Evolutionary conservation across 2,888 invertebrate genomes (phyloP).

Genomic region (Thysanoteuthis rhombus): DNA sequence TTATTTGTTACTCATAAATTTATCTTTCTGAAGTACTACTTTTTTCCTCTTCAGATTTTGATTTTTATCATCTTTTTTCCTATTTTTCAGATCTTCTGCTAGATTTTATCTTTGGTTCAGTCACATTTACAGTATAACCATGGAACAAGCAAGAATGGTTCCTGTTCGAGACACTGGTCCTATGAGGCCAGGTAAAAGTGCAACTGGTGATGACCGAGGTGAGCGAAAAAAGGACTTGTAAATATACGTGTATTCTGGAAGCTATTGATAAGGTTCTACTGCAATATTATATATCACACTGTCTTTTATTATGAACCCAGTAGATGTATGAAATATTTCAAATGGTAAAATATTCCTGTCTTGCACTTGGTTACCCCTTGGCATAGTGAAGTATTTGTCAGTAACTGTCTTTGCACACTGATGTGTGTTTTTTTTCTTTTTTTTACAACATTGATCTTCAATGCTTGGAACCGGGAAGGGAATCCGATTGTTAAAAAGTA

Average conservation of each 20-base stretch:
- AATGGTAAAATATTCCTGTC: no score
- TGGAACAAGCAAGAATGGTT: background rate
- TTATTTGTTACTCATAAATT: no score
- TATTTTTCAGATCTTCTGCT: background rate
- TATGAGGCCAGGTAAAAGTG: background rate
- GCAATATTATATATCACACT: no score
- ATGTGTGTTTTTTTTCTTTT: background rate
- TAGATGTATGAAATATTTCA: no score
- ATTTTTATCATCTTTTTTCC: background rate
- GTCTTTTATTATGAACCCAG: no score
- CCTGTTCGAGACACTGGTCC: constrained; percentile 12
- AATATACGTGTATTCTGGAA: background rate
- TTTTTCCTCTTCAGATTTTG: background rate
- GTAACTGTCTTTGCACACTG: background rate
- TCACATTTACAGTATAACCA: background rate
- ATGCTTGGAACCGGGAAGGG: background rate
- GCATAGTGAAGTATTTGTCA: background rate
- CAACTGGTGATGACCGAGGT: background rate
- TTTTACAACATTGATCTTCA: no score
- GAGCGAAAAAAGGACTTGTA: background rate
- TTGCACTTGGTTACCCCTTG: no score
- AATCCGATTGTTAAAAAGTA: background rate
- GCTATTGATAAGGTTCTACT: background rate
- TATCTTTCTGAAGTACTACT: no score
- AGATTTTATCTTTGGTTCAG: background rate